Evolutionary conservation across 2,888 invertebrate species (phyloP).

Genomic region (Apodemia zela): DNA sequence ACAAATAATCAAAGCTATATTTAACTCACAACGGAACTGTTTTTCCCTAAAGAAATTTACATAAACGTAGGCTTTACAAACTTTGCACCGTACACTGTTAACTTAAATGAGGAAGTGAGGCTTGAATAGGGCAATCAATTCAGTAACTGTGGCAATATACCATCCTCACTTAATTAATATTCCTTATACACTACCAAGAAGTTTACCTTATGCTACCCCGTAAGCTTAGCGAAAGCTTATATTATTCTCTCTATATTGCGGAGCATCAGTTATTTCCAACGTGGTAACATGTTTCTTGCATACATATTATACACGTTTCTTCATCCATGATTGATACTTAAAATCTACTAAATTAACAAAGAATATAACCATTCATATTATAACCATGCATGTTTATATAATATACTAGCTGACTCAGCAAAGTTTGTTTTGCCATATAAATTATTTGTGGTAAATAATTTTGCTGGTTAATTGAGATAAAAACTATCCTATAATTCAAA

Average conservation of each 20-base stretch:
- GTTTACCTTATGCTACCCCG: not conserved
- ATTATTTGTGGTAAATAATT: too few relatives aligned
- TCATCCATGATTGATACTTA: too few relatives aligned
- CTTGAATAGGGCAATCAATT: conserved; percentile 3
- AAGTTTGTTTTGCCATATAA: too few relatives aligned
- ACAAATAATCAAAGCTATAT: not conserved
- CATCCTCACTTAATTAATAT: conserved; percentile 2
- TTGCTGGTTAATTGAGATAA: too few relatives aligned
- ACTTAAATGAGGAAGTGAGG: not conserved
- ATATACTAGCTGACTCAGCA: too few relatives aligned
- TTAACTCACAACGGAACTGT: not conserved
- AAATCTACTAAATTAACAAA: too few relatives aligned
- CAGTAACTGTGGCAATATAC: not conserved
- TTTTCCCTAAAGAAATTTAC: not conserved
- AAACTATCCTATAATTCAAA: too few relatives aligned
- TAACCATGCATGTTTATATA: too few relatives aligned
- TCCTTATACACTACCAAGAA: not conserved
- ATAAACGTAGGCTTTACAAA: not conserved
- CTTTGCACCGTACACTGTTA: not conserved
- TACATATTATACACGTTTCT: too few relatives aligned
- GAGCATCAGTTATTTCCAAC: not conserved
- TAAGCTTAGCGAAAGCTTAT: not conserved
- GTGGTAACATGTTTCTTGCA: too few relatives aligned
- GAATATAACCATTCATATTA: too few relatives aligned
- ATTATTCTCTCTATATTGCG: not conserved